Base-by-base conservation (phyloP, 1,140 invertebrate genomes). In the Euwallacea similis region DNA sequence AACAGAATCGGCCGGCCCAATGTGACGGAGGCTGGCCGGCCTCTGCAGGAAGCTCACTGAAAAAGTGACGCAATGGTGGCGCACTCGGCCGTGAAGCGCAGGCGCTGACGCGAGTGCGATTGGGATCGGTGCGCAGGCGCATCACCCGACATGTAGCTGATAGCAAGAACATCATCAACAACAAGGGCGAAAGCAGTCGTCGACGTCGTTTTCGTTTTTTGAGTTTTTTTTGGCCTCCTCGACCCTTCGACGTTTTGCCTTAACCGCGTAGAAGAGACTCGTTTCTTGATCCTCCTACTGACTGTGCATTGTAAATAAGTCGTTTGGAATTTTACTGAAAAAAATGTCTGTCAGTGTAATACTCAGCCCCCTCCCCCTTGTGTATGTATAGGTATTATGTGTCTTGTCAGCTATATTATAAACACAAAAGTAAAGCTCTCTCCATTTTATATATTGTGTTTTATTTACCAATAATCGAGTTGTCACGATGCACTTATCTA, bases 21-120 rank as follows among this genome's bases (percentile, higher is more conserved):
- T 93, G 89, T 93, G 91, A 93, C 91, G 91, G 90, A 93, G 90
- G 89, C 87, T 93, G 85, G 85, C 90, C 80, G 90, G 90, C 85
- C 89, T 92, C 84, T 93, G 90, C 84, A 91, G 89, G 85, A 93
- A 92, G 87, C 86, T 93, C 82, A 87, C 90, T 83, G 91, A 92
- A 84, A 92, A 91, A 83, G 90, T 92, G 84, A 90, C 92, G 84
- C 88, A 87, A 80, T 91, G 88, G 89, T 90, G 89, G 89, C 88
- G 86, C 80, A 86, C 88, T 78, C 87, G 88, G 82, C 87, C 89
- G 83, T 89, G 85, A 86, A 73, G 74, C 76, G 78, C 77, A 73
- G 77, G 78, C 76, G 80, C 80, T 76, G 76, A 77, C 76, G 77
- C 76, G 76, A 76, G 63, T 65, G 63, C 74, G 74, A 73, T 75